A percentile compares a stretch with the other conserved stretches of the same genome.
Evolutionary conservation across 2,797 vertebrate genomes (phyloP).

Genomic region (Tragopan temminckii): DNA sequence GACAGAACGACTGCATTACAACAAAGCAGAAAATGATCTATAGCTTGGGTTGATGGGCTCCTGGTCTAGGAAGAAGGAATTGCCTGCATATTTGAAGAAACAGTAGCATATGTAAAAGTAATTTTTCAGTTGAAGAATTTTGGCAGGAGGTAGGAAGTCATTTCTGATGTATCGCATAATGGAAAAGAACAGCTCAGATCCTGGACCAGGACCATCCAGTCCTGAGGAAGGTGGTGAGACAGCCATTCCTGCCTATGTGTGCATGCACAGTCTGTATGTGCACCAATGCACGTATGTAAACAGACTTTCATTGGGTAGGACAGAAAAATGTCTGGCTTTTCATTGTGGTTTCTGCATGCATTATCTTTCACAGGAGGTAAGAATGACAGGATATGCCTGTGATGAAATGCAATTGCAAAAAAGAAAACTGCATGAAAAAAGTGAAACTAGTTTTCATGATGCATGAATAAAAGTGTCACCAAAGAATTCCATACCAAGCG

Average conservation of each 20-base stretch:
- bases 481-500: neutral
- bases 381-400: neutral
- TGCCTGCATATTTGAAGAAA: neutral
- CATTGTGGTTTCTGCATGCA: neutral
- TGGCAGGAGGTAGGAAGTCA: neutral
- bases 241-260: neutral
- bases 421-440: neutral
- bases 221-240: neutral
- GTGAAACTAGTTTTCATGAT: neutral
- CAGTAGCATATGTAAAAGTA: neutral
- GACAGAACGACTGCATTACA: neutral
- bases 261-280: neutral
- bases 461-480: neutral
- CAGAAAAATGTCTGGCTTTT: neutral
- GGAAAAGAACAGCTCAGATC: conserved; percentile 19
- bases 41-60: neutral
- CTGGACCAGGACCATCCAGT: neutral
- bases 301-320: neutral
- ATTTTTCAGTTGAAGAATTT: conserved; percentile 26
- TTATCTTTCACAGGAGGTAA: neutral
- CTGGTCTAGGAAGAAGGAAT: neutral
- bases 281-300: fast-evolving
- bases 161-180: neutral
- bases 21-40: neutral
- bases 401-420: neutral